Base-by-base conservation (phyloP, 1,140 invertebrate species). In the Gryllus bimaculatus region DNA sequence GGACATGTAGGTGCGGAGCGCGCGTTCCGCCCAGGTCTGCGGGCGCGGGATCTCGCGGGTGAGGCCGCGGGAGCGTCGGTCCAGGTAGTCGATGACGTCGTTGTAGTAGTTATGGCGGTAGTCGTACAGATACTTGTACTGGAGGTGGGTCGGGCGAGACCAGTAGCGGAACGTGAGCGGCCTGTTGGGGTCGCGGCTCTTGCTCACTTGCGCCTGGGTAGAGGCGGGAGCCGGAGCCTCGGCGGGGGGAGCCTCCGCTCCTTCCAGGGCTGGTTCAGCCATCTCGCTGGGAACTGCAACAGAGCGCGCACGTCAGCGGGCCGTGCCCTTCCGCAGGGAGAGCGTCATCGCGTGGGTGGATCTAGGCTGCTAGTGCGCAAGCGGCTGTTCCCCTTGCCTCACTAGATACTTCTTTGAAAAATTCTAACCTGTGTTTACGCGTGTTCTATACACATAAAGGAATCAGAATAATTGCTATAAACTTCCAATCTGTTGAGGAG, bases 71-170 rank as follows among this genome's bases (percentile, higher is more conserved):
- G 91, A 90, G 78, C 92, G 89, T 83, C 91, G 90, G 83, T 95
- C 91, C 85, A 95, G 86, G 85, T 92, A 95, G 82, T 92, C 91
- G 83, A 95, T 94, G 66, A 93, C 90, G 82, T 95, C 93, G 83
- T 95, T 90, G 85, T 95, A 95, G 85, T 95, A 95, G 85, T 93
- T 94, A 85, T 91, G 89, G 85, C 87, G 87, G 80, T 94, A 95
- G 83, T 94, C 91, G 85, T 94, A 94, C 83, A 94, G 88, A 83
- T 95, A 95, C 82, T 89, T 89, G 86, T 95, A 95, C 84, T 94
- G 92, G 8, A 94, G 89, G 85, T 92, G 91, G 83, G 91, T 84
- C 0, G 84, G 85, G 39, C 85, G 79, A 26, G 81, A 82, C 85
- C 85, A 86, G 78, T 85, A 83, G 26, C 81, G 81, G 81, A 81